Percentiles rank a stretch among this genome's conserved stretches.
Conservation (phyloP, 2,113 vertebrate genomes). For the Enhydra lutris region DNA sequence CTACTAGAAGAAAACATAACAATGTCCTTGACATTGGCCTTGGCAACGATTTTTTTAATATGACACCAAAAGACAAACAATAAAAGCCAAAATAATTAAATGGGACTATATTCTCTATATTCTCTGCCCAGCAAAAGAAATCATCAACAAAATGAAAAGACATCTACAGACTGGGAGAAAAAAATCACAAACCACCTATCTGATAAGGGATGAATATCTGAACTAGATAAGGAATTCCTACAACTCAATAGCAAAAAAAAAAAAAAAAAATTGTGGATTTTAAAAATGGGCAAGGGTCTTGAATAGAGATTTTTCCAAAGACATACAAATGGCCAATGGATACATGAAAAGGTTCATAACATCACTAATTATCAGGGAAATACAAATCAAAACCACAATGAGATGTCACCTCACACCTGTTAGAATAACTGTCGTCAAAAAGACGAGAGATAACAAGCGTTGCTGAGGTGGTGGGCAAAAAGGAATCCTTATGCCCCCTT, state of each 20-base stretch:
- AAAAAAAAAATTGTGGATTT: not conserved
- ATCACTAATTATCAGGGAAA: not conserved
- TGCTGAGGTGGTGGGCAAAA: not conserved
- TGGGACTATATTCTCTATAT: not conserved
- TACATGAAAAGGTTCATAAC: not conserved
- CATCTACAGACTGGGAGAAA: not conserved
- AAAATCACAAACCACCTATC: not conserved
- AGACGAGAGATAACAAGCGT: not conserved
- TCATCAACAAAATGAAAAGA: not conserved
- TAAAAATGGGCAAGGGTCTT: not conserved
- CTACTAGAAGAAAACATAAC: not conserved
- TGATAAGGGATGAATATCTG: not conserved
- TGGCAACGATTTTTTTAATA: not conserved
- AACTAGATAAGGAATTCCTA: not conserved
- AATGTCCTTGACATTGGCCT: not conserved
- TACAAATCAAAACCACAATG: not conserved
- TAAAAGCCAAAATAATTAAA: not conserved
- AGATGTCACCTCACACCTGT: not conserved
- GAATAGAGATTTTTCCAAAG: not conserved
- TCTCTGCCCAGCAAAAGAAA: not conserved
- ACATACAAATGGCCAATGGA: not conserved
- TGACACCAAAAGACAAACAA: not conserved
- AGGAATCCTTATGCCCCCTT: not conserved
- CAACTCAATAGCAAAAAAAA: not conserved
- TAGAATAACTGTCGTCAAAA: not conserved